Evolutionary conservation across 1,140 invertebrate species (phyloP).

Genomic region (Drosophila ohnishii): DNA sequence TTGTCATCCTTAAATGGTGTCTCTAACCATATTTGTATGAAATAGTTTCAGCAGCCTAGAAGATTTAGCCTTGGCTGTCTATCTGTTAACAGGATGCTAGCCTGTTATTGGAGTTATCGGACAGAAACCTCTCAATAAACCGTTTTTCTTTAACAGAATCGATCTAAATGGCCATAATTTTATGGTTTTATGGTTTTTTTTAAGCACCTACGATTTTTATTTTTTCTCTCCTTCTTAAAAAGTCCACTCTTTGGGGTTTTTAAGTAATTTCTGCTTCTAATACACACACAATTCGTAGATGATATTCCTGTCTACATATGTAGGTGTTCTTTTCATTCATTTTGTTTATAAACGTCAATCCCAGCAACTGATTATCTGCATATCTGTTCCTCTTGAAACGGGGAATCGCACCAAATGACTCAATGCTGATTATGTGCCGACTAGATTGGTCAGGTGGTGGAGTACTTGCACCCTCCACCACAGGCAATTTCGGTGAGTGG

Average conservation of each 20-base stretch:
- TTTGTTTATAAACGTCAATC: conserved; percentile 31
- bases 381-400: conserved; percentile 2
- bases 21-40: neutral
- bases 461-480: neutral
- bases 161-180: too few species aligned
- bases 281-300: neutral
- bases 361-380: conserved; percentile 9
- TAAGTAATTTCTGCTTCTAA: neutral
- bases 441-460: conserved; percentile 9
- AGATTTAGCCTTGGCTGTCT: too few species aligned
- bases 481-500: conserved; percentile 26
- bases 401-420: conserved; percentile 25
- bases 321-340: neutral
- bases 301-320: neutral
- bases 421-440: conserved; percentile 19
- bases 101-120: neutral
- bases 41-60: neutral
- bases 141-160: too few species aligned
- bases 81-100: too few species aligned
- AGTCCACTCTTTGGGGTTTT: neutral
- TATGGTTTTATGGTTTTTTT: neutral
- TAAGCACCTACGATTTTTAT: neutral
- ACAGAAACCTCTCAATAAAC: too few species aligned
- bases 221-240: neutral
- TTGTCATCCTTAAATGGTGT: neutral